A percentile compares a stretch with the other conserved stretches of the same genome.
Conservation (phyloP, 2,113 vertebrate genomes). For the Chunga burmeisteri region DNA sequence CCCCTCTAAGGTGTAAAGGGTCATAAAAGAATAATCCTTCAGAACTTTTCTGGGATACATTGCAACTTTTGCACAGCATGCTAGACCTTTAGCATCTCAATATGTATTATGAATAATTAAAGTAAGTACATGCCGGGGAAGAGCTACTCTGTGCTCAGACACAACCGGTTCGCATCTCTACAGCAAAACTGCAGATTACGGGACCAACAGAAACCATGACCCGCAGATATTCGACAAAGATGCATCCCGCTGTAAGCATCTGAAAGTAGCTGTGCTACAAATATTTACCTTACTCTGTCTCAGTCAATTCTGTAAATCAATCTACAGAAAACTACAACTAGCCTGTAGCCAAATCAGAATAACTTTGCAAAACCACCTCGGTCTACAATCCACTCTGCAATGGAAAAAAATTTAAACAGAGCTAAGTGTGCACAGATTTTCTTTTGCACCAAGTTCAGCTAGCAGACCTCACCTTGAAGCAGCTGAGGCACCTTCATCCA, state of each 20-base stretch:
- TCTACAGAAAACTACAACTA: neutral
- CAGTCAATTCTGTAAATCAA: neutral
- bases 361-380: neutral
- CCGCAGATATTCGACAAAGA: neutral
- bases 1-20: neutral
- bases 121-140: neutral
- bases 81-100: neutral
- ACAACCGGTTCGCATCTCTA: neutral
- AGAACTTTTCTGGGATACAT: neutral
- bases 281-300: neutral
- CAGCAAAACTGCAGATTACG: neutral
- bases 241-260: neutral
- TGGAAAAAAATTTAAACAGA: neutral
- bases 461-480: neutral
- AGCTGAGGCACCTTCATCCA: neutral
- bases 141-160: neutral
- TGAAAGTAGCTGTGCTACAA: neutral
- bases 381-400: neutral
- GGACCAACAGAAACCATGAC: neutral
- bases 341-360: slow-evolving; percentile 9
- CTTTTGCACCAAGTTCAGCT: neutral
- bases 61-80: neutral
- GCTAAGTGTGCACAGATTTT: neutral
- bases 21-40: neutral
- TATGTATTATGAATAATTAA: neutral